A percentile compares a stretch with the other conserved stretches of the same genome.
These are phyloP conservation scores for Channa striata DNA, from an alignment of 2,797 vertebrate species.

Conservation along the genomic window DNA sequence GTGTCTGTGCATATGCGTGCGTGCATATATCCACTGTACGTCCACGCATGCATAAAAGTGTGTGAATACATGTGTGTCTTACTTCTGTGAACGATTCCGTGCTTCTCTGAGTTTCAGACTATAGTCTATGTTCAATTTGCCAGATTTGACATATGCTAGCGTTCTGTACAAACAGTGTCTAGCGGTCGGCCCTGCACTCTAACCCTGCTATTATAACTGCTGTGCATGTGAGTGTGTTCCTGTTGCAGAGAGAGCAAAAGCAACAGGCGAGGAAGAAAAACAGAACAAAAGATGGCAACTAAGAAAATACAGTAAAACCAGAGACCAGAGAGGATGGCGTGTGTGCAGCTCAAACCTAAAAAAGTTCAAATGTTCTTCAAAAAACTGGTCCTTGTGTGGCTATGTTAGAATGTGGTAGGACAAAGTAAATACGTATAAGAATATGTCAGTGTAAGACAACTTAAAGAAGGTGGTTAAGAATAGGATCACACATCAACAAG, in stretches of 20 bases:
- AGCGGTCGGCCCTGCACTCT: slow-evolving; percentile 69
- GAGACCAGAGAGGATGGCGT: slow-evolving; percentile 31
- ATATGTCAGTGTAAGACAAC: slow-evolving; percentile 7
- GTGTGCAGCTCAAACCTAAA: slow-evolving; percentile 35
- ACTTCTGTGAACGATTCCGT: slow-evolving; percentile 32
- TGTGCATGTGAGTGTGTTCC: slow-evolving; percentile 38
- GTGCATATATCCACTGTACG: slow-evolving; percentile 38
- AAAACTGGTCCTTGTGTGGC: slow-evolving; percentile 16
- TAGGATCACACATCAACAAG: slow-evolving; percentile 38
- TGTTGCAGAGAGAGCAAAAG: slow-evolving; percentile 50
- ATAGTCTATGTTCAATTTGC: slow-evolving; percentile 79
- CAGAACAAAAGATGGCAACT: slow-evolving; percentile 47
- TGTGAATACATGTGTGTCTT: slow-evolving; percentile 43
- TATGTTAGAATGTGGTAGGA: neutral
- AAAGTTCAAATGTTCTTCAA: slow-evolving; percentile 26
- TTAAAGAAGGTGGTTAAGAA: slow-evolving; percentile 12
- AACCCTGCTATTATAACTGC: slow-evolving; percentile 76
- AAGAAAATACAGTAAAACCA: slow-evolving; percentile 53
- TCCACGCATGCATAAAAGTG: slow-evolving; percentile 50
- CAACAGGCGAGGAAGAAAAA: slow-evolving; percentile 51
- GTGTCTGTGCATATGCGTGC: slow-evolving; percentile 48
- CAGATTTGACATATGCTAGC: slow-evolving; percentile 80
- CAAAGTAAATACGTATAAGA: slow-evolving; percentile 1
- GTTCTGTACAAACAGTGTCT: slow-evolving; percentile 81
- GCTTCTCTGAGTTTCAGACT: slow-evolving; percentile 64